Evolutionary conservation across 2,888 invertebrate species (phyloP), one percentile per base, ranked within the genome.

Genomic region (Trissolcus brochymenae): DNA sequence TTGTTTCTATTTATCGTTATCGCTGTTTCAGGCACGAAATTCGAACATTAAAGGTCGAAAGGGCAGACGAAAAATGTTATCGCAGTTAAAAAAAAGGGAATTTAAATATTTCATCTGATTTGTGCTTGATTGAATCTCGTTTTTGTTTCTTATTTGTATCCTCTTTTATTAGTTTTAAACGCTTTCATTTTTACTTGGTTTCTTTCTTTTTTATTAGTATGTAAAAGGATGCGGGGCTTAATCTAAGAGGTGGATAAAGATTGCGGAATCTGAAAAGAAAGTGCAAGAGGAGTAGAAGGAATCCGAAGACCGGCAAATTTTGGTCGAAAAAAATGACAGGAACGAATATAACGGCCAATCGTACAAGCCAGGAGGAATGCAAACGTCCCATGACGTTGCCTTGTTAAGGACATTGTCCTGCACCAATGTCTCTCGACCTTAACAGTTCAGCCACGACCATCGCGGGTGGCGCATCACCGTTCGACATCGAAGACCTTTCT

Each of bases 351-450:
- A 73, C 53, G 54, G 54, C 57, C 59, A 59, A 68, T 62, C 61
- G 43, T 25, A 51, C 68, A 73, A 51, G 49, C 55, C 21, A 41
- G 65, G 19, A 68, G 73, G 78, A 78, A 78, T 78, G 78, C 65
- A 78, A 77, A 72, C 60, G 70, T 71, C 60, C 65, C 66, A 51
- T 61, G 68, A 71, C 62, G 65, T 76, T 64, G 71, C 74, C 71
- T 79, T 74, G 77, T 79, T 79, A 77, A 79, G 79, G 79, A 79
- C 79, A 77, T 68, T 77, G 79, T 79, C 79, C 79, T 77, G 79
- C 55, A 72, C 71, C 76, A 65, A 29, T 62, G 76, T 35, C 35
- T 67, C 74, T 70, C 64, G 74, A 71, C 77, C 79, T 79, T 77
- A 74, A 74, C 73, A 72, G 73, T 79, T 79, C 79, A 65, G 66